Evolutionary conservation across 92 coral and sea anemone species (phyloP), one percentile per base, ranked within the genome.

Genomic region (Phenganax marumi): DNA sequence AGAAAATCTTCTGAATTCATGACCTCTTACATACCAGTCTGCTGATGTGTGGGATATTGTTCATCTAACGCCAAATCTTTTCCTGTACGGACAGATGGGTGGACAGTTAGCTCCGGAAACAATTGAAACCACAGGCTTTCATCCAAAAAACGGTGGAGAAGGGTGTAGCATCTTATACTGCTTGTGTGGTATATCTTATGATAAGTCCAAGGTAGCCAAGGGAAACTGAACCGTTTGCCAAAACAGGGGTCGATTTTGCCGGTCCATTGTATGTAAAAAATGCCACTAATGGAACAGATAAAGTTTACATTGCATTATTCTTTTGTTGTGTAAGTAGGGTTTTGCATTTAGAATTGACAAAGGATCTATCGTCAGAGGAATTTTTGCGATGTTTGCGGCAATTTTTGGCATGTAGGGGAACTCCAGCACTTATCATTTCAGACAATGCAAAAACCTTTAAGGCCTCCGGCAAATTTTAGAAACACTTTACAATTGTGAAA

Each of bases 111-210:
- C n/a, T n/a, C n/a, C n/a, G n/a, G n/a, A n/a, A n/a, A n/a, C n/a
- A n/a, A n/a, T n/a, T n/a, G n/a, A n/a, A n/a, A n/a, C n/a, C n/a
- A n/a, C n/a, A n/a, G n/a, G n/a, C n/a, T n/a, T n/a, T n/a, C n/a
- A n/a, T n/a, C n/a, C n/a, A n/a, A n/a, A n/a, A n/a, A n/a, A n/a
- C n/a, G n/a, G n/a, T n/a, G n/a, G n/a, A n/a, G n/a, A 51, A n/a
- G n/a, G n/a, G n/a, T n/a, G n/a, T n/a, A n/a, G n/a, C n/a, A n/a
- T n/a, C n/a, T n/a, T n/a, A n/a, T n/a, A n/a, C n/a, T n/a, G n/a
- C n/a, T n/a, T n/a, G n/a, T n/a, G n/a, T n/a, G n/a, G n/a, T 16
- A 6, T 7, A 16, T 61, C 85, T 55, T 85, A 75, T 55, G 23
- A 14, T 53, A 16, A 52, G 16, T 78, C 85, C 13, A 84, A 68